Evolutionary conservation across 2,113 vertebrate species (phyloP), one percentile per base, ranked within the genome.

Genomic region (Cavia porcellus): DNA sequence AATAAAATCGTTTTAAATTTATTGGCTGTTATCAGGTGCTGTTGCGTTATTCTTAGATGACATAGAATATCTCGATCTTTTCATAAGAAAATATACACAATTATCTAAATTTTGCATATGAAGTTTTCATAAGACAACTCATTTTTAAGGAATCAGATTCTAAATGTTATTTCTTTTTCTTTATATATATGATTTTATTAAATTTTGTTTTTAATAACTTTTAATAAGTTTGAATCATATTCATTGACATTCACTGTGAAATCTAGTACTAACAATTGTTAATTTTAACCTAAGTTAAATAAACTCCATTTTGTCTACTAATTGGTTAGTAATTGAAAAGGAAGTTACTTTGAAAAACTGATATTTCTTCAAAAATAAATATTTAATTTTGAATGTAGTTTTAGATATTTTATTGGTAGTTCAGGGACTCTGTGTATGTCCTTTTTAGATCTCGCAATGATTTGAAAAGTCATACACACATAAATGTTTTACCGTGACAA

Each of bases 141-240:
- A 35, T 38, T 87, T 95, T 81, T 95, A 92, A 94, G 45, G 42
- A 74, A 85, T 0, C 9, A 94, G 64, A 92, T 61, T 85, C 13
- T 88, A 92, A 92, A 68, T 62, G 87, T 86, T 85, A 81, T 32
- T 75, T 94, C 11, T 74, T 68, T 74, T 88, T 95, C 81, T 55
- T 52, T 55, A 45, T 80, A 15, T 66, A n/a, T 70, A 81, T 92
- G 30, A 79, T 47, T 61, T 84, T 82, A 82, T 83, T 77, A 5
- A 22, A 59, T 52, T 68, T 24, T 38, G 1, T 13, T 83, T 81
- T n/a, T n/a, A n/a, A n/a, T 84, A 25, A 74, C 61, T 84, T 80
- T 83, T 2, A 92, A 30, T 13, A n/a, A 15, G 20, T 66, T 94
- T 50, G n/a, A 81, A 80, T 13, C 42, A 32, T 86, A 50, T 66